Percentiles rank a stretch among this genome's conserved stretches.
Evolutionary conservation across 2,797 vertebrate genomes (phyloP).

Genomic region (Cirrhinus molitorella): DNA sequence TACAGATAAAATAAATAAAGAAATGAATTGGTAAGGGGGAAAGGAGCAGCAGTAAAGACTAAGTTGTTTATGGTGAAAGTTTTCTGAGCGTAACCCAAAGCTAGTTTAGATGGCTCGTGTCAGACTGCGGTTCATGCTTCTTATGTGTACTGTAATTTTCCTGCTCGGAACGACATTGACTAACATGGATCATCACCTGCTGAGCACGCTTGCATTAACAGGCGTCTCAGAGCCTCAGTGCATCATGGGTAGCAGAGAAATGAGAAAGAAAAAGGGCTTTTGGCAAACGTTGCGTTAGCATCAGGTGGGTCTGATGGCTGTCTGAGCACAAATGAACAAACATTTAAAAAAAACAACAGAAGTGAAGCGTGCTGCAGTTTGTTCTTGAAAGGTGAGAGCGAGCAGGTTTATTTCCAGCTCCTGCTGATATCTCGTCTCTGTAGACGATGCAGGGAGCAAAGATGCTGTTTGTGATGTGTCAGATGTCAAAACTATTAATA

Average conservation of each 20-base stretch:
- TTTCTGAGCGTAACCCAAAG: neutral
- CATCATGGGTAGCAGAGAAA: slow-evolving; percentile 48
- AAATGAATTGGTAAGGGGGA: too few species aligned
- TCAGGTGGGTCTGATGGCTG: slow-evolving; percentile 51
- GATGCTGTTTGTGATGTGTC: slow-evolving; percentile 46
- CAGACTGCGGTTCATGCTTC: neutral
- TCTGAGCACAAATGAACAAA: slow-evolving; percentile 47
- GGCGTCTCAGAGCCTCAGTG: slow-evolving; percentile 34
- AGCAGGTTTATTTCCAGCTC: slow-evolving; percentile 58
- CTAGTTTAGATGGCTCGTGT: neutral
- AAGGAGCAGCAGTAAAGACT: neutral
- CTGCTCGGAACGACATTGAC: slow-evolving; percentile 34
- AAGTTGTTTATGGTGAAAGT: slow-evolving; percentile 8
- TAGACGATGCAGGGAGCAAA: slow-evolving; percentile 41
- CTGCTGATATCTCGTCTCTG: slow-evolving; percentile 44
- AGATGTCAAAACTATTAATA: slow-evolving; percentile 53
- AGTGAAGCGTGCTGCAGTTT: slow-evolving; percentile 21
- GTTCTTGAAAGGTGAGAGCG: slow-evolving; percentile 44
- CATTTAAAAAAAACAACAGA: slow-evolving; percentile 19
- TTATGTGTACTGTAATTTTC: slow-evolving; percentile 41
- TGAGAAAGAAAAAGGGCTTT: slow-evolving; percentile 31
- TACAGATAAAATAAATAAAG: too few species aligned
- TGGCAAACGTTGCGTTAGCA: slow-evolving; percentile 32
- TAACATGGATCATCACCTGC: slow-evolving; percentile 51
- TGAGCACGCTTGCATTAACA: slow-evolving; percentile 42